A percentile compares a stretch with the other conserved stretches of the same genome.
Conservation (phyloP, 2,113 vertebrate genomes). For the Apistogramma diplotaenia region DNA sequence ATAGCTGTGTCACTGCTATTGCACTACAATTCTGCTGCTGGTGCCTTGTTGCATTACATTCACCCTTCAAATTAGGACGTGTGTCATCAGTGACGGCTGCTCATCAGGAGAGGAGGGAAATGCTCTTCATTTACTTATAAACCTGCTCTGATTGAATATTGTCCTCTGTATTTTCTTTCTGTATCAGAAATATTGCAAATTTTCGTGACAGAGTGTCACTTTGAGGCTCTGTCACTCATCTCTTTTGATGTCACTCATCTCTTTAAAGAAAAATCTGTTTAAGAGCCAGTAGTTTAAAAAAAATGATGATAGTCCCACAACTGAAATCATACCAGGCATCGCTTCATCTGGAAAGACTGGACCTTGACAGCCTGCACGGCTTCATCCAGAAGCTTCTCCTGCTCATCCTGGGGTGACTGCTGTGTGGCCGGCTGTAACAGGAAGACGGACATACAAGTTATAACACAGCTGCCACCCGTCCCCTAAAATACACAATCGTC, state of each 20-base stretch:
- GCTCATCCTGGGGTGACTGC: conserved; percentile 97
- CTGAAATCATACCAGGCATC: conserved; percentile 87
- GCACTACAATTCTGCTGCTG: no score
- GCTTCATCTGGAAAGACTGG: conserved; percentile 99
- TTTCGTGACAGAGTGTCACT: not conserved
- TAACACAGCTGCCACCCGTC: no score
- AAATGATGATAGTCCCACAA: not conserved
- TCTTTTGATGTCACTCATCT: not conserved
- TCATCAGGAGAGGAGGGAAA: not conserved
- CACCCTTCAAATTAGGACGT: no score
- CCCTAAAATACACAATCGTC: no score
- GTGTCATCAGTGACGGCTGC: no score
- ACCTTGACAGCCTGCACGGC: conserved; percentile 98
- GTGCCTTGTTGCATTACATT: no score
- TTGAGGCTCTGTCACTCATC: not conserved
- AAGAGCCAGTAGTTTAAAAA: not conserved
- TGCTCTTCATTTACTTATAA: not conserved
- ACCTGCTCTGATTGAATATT: no score
- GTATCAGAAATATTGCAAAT: not conserved
- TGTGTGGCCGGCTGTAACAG: conserved; percentile 88
- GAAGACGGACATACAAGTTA: not conserved
- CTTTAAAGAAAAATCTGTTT: not conserved
- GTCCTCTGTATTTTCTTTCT: fast-evolving
- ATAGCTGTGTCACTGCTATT: no score
- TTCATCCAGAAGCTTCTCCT: conserved; percentile 98